A percentile compares a stretch with the other conserved stretches of the same genome.
phyloP scores from a whole-genome alignment of 2,888 invertebrate species.

The Cheilosia vernalis region DNA sequence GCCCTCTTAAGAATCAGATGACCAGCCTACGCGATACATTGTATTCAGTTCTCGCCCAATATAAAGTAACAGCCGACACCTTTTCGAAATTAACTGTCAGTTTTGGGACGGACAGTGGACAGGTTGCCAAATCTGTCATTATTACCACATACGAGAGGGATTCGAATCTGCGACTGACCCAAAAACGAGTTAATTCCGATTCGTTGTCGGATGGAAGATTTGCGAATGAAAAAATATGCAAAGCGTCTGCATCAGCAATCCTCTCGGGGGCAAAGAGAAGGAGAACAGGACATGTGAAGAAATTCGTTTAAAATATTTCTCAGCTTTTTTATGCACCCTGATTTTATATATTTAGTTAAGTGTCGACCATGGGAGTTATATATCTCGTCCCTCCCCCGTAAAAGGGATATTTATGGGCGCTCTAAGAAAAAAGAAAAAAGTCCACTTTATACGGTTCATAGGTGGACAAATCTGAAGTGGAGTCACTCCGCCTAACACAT shows the following conservation, averaged over 20 bases:
- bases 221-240: not conserved
- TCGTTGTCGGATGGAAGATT: too few species aligned
- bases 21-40: conserved; percentile 12
- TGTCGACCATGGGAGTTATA: not conserved
- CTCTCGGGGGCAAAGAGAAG: not conserved
- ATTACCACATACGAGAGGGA: conserved; percentile 2
- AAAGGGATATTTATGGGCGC: not conserved
- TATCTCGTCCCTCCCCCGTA: not conserved
- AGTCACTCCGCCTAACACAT: conserved; percentile 1
- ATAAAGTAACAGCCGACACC: conserved; percentile 29
- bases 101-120: conserved; percentile 35
- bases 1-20: not conserved
- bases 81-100: conserved; percentile 39
- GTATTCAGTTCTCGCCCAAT: not conserved
- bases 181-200: not conserved
- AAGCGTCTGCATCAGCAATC: not conserved
- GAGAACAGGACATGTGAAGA: conserved; percentile 1
- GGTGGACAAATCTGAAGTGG: conserved; percentile 21
- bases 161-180: conserved; percentile 1
- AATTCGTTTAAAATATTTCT: conserved; percentile 53
- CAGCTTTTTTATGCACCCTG: conserved; percentile 43
- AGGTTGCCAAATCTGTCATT: conserved; percentile 48
- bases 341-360: conserved; percentile 18
- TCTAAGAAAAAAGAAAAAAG: not conserved
- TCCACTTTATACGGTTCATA: conserved; percentile 24